These are phyloP conservation scores for Anniella stebbinsi DNA, from an alignment of 2,797 vertebrate genomes.

Conservation along the genomic window DNA sequence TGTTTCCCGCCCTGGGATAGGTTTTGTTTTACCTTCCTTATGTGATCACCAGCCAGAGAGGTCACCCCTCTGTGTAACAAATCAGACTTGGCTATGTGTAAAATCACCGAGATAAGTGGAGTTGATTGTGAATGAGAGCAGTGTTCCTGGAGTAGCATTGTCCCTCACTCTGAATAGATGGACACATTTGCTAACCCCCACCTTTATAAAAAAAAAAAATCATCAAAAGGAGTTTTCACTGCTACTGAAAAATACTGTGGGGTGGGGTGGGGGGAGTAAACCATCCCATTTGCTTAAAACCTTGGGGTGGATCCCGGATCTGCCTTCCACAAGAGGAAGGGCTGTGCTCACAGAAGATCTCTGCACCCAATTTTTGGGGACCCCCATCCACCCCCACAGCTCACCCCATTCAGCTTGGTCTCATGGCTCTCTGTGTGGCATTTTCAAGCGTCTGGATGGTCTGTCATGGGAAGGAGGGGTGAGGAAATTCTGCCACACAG, in stretches of 20 bases:
- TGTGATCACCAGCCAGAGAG: background rate
- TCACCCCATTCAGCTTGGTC: too few relatives aligned
- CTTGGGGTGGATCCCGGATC: too few relatives aligned
- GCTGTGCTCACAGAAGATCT: too few relatives aligned
- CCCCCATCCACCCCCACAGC: too few relatives aligned
- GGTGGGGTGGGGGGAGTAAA: too few relatives aligned
- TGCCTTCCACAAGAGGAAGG: too few relatives aligned
- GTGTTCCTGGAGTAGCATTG: background rate
- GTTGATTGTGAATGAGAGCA: background rate
- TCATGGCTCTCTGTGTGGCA: too few relatives aligned
- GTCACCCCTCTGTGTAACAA: background rate
- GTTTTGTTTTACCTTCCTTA: background rate
- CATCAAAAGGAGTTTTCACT: background rate
- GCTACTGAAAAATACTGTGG: background rate
- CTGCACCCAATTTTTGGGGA: too few relatives aligned
- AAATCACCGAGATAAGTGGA: background rate
- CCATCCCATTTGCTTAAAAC: background rate
- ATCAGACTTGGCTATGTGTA: background rate
- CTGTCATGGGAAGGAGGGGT: too few relatives aligned
- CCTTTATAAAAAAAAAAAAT: background rate
- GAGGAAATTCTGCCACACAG: too few relatives aligned
- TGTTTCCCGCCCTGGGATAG: background rate
- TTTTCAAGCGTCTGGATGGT: too few relatives aligned
- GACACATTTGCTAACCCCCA: background rate
- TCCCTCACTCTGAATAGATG: background rate